Evolutionary conservation across 2,888 invertebrate genomes (phyloP).

Genomic region (Lepidocyrtoides sp.): DNA sequence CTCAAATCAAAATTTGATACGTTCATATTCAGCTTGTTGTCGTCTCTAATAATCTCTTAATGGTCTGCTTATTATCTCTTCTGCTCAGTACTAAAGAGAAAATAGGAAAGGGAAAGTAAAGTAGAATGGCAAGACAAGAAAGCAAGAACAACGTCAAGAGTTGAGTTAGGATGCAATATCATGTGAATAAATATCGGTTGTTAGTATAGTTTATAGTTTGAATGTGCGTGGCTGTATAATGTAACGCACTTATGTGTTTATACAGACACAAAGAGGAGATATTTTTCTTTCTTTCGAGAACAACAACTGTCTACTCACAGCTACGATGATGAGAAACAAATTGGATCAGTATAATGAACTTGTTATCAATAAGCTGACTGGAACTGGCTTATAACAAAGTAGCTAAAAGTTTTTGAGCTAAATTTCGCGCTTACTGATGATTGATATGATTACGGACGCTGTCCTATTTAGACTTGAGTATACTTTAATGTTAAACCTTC

Average conservation of each 20-base stretch:
- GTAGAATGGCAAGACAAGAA: neutral
- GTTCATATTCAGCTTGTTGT: slow-evolving; percentile 63
- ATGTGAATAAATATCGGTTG: too few species aligned
- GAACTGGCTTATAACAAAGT: too few species aligned
- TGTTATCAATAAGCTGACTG: slow-evolving; percentile 4
- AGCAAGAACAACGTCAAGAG: too few species aligned
- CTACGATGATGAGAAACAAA: slow-evolving; percentile 27
- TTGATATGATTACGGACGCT: too few species aligned
- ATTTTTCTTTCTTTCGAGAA: neutral
- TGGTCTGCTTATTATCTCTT: slow-evolving; percentile 69
- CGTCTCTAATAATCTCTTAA: slow-evolving; percentile 70
- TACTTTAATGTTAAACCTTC: too few species aligned
- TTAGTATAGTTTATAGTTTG: too few species aligned
- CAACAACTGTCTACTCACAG: neutral
- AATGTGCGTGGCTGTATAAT: neutral
- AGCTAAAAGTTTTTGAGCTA: too few species aligned
- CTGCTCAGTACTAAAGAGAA: neutral
- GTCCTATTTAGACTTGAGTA: too few species aligned
- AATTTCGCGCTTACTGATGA: too few species aligned
- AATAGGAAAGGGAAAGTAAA: neutral
- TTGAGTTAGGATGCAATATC: too few species aligned
- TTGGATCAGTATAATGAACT: slow-evolving; percentile 33
- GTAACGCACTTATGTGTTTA: too few species aligned
- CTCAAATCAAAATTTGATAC: slow-evolving; percentile 82
- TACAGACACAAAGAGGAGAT: too few species aligned